Conservation (phyloP, 2,797 vertebrate genomes). For the Enteromius paludinosus region DNA sequence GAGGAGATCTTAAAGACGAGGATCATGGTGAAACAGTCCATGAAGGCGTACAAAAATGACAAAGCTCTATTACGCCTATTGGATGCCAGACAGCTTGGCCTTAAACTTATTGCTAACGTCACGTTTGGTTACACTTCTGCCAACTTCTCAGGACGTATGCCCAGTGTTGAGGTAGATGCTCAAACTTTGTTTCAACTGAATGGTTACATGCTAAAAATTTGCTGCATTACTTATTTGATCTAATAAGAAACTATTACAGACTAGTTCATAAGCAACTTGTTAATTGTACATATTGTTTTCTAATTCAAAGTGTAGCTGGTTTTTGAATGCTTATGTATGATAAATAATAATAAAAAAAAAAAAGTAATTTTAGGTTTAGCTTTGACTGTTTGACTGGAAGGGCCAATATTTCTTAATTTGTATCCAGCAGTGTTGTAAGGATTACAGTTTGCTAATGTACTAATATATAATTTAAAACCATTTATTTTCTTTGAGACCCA, state of each 20-base stretch:
- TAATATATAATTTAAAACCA: background rate
- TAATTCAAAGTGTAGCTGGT: background rate
- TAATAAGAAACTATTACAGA: too few species aligned
- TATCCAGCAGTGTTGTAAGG: background rate
- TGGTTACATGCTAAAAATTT: background rate
- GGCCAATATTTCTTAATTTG: background rate
- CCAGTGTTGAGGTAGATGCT: slow-evolving; percentile 85
- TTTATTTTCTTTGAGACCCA: background rate
- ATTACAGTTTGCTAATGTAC: background rate
- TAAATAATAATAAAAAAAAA: too few species aligned
- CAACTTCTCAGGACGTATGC: slow-evolving; percentile 96
- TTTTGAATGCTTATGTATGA: background rate
- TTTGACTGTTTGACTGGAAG: background rate
- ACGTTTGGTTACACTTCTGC: slow-evolving; percentile 94
- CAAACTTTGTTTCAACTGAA: background rate
- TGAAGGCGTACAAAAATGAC: slow-evolving; percentile 91
- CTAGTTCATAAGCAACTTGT: background rate
- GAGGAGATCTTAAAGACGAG: slow-evolving; percentile 95
- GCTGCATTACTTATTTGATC: background rate
- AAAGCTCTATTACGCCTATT: slow-evolving; percentile 89
- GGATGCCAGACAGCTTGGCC: slow-evolving; percentile 92
- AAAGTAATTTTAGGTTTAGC: background rate
- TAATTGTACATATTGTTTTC: background rate
- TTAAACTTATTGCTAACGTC: slow-evolving; percentile 96
- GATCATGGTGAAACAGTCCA: slow-evolving; percentile 95